Evolutionary conservation across 2,797 vertebrate genomes (phyloP), one percentile per base, ranked within the genome.

Genomic region (Aulostomus chinensis): DNA sequence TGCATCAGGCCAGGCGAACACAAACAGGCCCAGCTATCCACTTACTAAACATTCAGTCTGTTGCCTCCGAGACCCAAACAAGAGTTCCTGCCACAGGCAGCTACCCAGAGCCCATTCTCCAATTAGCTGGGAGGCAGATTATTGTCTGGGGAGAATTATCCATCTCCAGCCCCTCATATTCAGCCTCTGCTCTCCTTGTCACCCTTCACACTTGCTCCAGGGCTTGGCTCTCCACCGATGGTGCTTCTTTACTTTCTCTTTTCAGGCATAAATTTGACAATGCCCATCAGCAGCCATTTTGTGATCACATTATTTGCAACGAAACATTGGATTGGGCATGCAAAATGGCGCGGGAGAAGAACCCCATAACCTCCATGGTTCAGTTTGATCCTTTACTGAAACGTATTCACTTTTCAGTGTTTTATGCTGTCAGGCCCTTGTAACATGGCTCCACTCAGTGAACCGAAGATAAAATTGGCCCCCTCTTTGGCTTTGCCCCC

Each of bases 101-200:
- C 73, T 59, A 68, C 80, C 76, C 83, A 81, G 73, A 80, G 75
- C 66, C 66, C 75, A 67, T 74, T 76, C 74, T 73, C 71, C 83
- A 78, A 78, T 85, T 78, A 81, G 73, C 83, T 86, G 66, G 71
- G 76, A 85, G 74, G 79, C 80, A 80, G 78, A 77, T 79, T 81
- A 75, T 73, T 68, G 68, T 72, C 83, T 59, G 60, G 71, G 60
- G 78, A 81, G 69, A 78, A 59, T 54, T 39, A 25, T 56, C 55
- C 73, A 70, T 58, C 66, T 77, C 70, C 76, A 80, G 65, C 69
- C 51, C 52, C 63, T 29, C 65, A 68, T 11, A 77, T 71, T 53
- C 78, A 56, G 66, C 71, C 73, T 81, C 78, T 75, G 73, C 58
- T 73, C 77, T 58, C 21, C 49, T 51, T 35, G 41, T 45, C 52